phyloP scores from a whole-genome alignment of 2,797 vertebrate genomes.

The Pelobates cultripes region DNA sequence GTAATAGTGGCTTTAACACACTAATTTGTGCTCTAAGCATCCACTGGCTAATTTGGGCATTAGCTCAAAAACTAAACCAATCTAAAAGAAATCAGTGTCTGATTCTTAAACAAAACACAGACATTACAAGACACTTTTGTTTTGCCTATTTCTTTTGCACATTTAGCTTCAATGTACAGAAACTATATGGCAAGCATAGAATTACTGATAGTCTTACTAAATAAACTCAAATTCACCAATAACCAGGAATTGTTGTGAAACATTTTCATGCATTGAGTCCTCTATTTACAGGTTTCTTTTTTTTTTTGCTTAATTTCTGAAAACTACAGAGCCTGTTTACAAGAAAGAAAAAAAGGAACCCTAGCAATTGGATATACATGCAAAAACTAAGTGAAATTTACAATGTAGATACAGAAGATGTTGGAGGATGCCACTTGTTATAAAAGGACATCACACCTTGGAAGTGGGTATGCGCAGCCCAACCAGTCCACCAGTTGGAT shows the following conservation, averaged over 20 bases:
- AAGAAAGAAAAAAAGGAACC: background rate
- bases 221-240: slow-evolving; percentile 65
- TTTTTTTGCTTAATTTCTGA: slow-evolving; percentile 66
- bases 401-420: slow-evolving; percentile 69
- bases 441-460: slow-evolving; percentile 84
- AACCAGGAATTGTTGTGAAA: slow-evolving; percentile 72
- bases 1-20: slow-evolving; percentile 66
- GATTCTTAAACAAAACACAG: slow-evolving; percentile 62
- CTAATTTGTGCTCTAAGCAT: slow-evolving; percentile 72
- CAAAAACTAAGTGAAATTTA: slow-evolving; percentile 78
- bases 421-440: slow-evolving; percentile 66
- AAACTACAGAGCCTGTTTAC: slow-evolving; percentile 70
- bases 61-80: slow-evolving; percentile 55
- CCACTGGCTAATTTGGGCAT: slow-evolving; percentile 72
- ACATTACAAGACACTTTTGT: slow-evolving; percentile 59
- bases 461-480: slow-evolving; percentile 92
- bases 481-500: slow-evolving; percentile 94
- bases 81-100: slow-evolving; percentile 61
- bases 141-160: slow-evolving; percentile 36
- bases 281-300: slow-evolving; percentile 36
- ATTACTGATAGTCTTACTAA: slow-evolving; percentile 63
- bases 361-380: slow-evolving; percentile 40
- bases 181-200: slow-evolving; percentile 37
- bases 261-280: slow-evolving; percentile 69
- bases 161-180: slow-evolving; percentile 30